Conservation (phyloP, 2,888 invertebrate genomes). For the Isotomurus palustris region DNA sequence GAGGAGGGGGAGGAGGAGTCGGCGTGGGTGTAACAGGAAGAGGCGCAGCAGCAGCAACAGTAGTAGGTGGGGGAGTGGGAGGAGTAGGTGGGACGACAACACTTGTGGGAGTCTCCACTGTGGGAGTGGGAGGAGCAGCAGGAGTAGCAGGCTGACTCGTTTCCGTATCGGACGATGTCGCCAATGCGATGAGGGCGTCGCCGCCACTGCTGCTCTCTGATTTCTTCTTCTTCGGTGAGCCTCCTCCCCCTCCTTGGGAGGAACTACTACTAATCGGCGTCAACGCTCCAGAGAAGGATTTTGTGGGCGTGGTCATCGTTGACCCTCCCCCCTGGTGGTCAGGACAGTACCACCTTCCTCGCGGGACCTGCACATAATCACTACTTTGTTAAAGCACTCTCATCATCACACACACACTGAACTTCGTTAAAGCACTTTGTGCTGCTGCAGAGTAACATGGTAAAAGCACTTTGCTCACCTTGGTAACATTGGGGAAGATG, state of each 20-base stretch:
- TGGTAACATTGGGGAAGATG: constrained; percentile 77
- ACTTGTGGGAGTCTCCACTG: background rate
- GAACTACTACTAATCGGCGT: no score
- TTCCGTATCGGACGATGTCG: no score
- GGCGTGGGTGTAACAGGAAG: background rate
- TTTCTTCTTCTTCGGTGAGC: constrained; percentile 23
- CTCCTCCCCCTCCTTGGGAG: background rate
- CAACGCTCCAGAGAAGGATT: no score
- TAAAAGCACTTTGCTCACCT: constrained; percentile 56
- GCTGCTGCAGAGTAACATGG: no score
- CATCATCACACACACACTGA: background rate
- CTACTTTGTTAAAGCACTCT: no score
- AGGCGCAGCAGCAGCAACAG: background rate
- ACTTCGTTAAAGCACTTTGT: background rate
- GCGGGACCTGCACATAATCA: constrained; percentile 59
- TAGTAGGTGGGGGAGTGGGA: background rate
- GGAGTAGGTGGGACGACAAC: background rate
- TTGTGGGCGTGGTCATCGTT: constrained; percentile 1
- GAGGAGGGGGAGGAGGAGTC: background rate
- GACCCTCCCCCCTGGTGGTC: constrained; percentile 51
- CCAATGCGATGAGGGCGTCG: constrained; percentile 41
- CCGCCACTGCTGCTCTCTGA: constrained; percentile 29
- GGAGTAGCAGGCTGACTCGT: background rate
- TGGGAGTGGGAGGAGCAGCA: background rate
- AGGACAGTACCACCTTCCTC: constrained; percentile 84